These are phyloP conservation scores for Amaurobius ferox DNA, from an alignment of 2,888 invertebrate genomes.

Conservation along the genomic window DNA sequence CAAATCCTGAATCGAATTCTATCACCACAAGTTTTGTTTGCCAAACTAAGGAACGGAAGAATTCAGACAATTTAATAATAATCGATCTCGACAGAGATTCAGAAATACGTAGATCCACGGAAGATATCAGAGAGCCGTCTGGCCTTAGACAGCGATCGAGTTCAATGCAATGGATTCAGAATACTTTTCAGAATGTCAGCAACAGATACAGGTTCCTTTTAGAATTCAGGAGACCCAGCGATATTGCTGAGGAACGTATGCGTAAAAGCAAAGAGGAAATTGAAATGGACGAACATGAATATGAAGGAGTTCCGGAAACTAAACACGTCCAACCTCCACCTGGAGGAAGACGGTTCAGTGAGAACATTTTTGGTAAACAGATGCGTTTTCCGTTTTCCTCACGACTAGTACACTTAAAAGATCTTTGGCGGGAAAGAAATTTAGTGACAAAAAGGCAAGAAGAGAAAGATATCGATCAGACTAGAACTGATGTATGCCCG, in stretches of 20 bases:
- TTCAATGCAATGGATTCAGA: constrained; percentile 57
- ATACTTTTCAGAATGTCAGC: constrained; percentile 32
- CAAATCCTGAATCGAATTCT: neutral
- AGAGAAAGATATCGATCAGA: constrained; percentile 35
- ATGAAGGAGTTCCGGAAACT: neutral
- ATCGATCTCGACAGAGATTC: neutral
- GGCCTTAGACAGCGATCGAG: constrained; percentile 17
- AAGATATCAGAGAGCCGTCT: neutral
- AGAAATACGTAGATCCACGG: neutral
- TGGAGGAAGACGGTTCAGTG: constrained; percentile 46
- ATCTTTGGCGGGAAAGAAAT: constrained; percentile 36
- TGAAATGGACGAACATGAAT: constrained; percentile 24
- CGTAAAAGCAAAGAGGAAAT: constrained; percentile 47
- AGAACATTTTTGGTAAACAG: constrained; percentile 46
- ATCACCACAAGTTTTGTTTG: neutral
- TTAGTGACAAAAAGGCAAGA: constrained; percentile 25
- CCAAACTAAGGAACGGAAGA: neutral
- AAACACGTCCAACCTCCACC: neutral
- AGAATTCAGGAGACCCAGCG: constrained; percentile 48
- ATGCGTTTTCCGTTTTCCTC: constrained; percentile 28
- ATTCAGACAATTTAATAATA: neutral
- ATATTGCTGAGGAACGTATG: constrained; percentile 38
- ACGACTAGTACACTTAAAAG: constrained; percentile 34
- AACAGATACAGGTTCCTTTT: constrained; percentile 22
- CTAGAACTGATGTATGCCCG: constrained; percentile 52